Evolutionary conservation across 2,797 vertebrate genomes (phyloP), one percentile per base, ranked within the genome.

Genomic region (Sebastes reedi): DNA sequence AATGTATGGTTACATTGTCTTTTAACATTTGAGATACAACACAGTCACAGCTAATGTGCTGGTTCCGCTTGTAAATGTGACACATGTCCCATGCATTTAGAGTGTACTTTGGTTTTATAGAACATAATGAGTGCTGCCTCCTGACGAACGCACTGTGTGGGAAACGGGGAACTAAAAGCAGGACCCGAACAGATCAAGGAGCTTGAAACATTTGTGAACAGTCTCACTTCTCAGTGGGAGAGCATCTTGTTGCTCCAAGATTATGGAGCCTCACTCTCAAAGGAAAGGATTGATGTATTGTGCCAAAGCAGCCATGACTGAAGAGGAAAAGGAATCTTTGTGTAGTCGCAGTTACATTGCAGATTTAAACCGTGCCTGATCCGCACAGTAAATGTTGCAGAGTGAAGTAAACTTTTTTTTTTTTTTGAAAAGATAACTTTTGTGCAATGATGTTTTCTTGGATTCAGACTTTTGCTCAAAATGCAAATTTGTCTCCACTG

Each of bases 221-320:
- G 82, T 67, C 89, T 87, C 80, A 29, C 80, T 82, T 84, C 92
- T 77, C 93, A 69, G 86, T 84, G 82, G 88, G 89, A 85, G 92
- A 87, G 75, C 79, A 5, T 84, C 74, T 83, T 79, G 80, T 87
- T 74, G 86, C 77, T 87, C 72, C 22, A 34, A 89, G 92, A 94
- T 90, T 89, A 90, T 67, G 56, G 59, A 79, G 81, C 27, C 80
- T 82, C 34, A 34, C 64, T 88, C 80, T 79, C 78, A 73, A 71
- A 83, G 58, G 81, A 58, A 77, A 62, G 65, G 29, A 39, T 25
- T 66, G 14, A 12, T 12, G 50, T 18, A 52, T 62, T 67, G 61
- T 74, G 72, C 67, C 77, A 77, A 75, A 80, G 72, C 72, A 54
- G 77, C 62, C 67, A 30, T 39, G 79, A 80, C 72, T 67, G 67